Conservation (phyloP, 1,140 invertebrate genomes). For the Bemisia tabaci region DNA sequence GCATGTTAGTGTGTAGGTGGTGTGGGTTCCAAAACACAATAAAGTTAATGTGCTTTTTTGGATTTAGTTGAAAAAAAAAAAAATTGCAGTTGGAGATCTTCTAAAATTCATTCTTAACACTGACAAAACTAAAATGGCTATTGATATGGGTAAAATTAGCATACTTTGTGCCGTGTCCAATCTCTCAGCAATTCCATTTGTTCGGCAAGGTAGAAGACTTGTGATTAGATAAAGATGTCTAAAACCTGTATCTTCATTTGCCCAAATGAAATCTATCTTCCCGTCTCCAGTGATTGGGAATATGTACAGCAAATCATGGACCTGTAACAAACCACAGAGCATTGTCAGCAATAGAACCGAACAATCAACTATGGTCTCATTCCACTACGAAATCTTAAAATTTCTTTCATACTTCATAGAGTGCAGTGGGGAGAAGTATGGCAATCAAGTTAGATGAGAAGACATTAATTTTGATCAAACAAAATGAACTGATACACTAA, state of each 20-base stretch:
- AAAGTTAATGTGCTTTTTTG: too few relatives aligned
- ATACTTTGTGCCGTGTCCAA: too few relatives aligned
- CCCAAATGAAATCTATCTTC: conserved; percentile 71
- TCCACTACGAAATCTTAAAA: background rate
- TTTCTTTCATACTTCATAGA: background rate
- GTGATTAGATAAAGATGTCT: conserved; percentile 76
- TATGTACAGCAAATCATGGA: conserved; percentile 79
- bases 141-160: too few relatives aligned
- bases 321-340: conserved; percentile 28
- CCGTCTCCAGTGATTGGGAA: conserved; percentile 43
- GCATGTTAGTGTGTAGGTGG: too few relatives aligned
- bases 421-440: background rate
- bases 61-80: too few relatives aligned
- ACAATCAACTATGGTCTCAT: background rate
- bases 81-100: too few relatives aligned
- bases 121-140: too few relatives aligned
- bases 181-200: conserved; percentile 11
- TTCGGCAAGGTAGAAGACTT: conserved; percentile 33
- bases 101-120: too few relatives aligned
- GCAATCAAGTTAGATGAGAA: background rate
- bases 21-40: too few relatives aligned
- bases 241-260: conserved; percentile 82
- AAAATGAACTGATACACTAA: too few relatives aligned
- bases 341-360: background rate
- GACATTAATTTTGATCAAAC: background rate